Percentiles rank a stretch among this genome's conserved stretches.
Conservation (phyloP, 2,888 invertebrate species). For the Cepaea hortensis region DNA sequence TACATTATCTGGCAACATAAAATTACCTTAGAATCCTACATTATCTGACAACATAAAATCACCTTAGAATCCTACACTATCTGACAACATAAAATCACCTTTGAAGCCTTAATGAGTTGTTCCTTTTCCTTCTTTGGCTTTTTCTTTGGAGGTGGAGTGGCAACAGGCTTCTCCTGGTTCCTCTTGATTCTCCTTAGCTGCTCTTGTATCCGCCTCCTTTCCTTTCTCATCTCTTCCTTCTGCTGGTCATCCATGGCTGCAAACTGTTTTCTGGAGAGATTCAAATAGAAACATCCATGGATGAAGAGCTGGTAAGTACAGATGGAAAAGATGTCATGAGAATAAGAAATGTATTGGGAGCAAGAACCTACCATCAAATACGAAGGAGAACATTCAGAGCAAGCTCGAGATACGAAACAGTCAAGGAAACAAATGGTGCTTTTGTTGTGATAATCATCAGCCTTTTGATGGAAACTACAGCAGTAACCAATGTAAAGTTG, state of each 20-base stretch:
- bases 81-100: conserved; percentile 48
- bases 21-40: neutral
- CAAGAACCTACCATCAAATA: neutral
- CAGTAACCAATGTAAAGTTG: no score
- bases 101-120: conserved; percentile 55
- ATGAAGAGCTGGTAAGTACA: neutral
- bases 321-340: neutral
- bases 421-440: no score
- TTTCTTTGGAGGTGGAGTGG: conserved; percentile 66
- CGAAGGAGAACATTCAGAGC: neutral
- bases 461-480: no score
- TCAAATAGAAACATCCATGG: conserved; percentile 39
- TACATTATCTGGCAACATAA: neutral
- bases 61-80: neutral
- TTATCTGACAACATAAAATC: neutral
- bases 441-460: no score
- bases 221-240: conserved; percentile 98
- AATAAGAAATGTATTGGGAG: neutral
- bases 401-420: no score
- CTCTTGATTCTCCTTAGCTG: conserved; percentile 94
- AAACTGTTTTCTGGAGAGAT: conserved; percentile 84
- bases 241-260: conserved; percentile 96
- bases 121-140: conserved; percentile 79
- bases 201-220: conserved; percentile 93
- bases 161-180: conserved; percentile 84